These are phyloP conservation scores for Hirtodrosophila histrioides DNA, from an alignment of 2,888 invertebrate genomes.

Conservation along the genomic window DNA sequence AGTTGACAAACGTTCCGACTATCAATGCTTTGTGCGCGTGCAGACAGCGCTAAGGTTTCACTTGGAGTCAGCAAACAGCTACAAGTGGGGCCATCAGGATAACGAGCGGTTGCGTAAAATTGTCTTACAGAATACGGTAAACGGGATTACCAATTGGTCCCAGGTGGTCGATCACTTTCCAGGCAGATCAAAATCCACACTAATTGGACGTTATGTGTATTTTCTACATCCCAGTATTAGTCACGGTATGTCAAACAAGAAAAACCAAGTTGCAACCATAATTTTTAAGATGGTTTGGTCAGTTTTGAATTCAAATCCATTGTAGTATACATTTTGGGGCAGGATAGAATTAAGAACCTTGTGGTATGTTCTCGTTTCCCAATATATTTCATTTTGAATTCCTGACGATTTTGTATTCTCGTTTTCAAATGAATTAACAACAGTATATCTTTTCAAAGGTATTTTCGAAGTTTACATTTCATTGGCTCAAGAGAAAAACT, in stretches of 20 bases:
- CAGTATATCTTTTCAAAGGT: too few species aligned
- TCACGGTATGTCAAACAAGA: conserved; percentile 62
- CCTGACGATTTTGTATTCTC: too few species aligned
- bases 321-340: too few species aligned
- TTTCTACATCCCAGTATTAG: conserved; percentile 77
- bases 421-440: too few species aligned
- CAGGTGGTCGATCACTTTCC: conserved; percentile 88
- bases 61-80: conserved; percentile 21
- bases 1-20: conserved; percentile 87
- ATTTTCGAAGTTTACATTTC: too few species aligned
- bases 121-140: conserved; percentile 87
- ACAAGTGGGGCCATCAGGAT: conserved; percentile 88
- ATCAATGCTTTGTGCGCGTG: conserved; percentile 89
- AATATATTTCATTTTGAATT: too few species aligned
- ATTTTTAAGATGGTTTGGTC: too few species aligned
- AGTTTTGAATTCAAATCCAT: too few species aligned
- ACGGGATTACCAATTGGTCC: conserved; percentile 90
- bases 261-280: too few species aligned
- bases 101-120: conserved; percentile 87
- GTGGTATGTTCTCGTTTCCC: too few species aligned
- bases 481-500: too few species aligned
- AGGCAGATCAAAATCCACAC: conserved; percentile 87
- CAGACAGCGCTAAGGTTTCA: conserved; percentile 84
- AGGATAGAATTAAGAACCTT: too few species aligned
- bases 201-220: conserved; percentile 86